phyloP scores from a whole-genome alignment of 2,888 invertebrate species.

The Lochmaea capreae region DNA sequence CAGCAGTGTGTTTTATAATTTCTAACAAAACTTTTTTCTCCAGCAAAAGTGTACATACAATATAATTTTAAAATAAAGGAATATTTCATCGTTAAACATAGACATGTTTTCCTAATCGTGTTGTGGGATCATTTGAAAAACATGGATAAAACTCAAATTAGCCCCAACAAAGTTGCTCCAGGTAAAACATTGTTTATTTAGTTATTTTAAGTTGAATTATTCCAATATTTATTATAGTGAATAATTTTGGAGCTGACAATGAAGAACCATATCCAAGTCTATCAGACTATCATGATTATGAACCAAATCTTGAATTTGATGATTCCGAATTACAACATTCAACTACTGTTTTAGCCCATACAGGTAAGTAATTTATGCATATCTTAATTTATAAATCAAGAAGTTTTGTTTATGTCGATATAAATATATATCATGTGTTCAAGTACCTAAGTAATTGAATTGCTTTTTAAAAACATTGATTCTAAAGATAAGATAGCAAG shows the following conservation, averaged over 20 bases:
- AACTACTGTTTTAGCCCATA: constrained; percentile 70
- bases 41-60: constrained; percentile 1
- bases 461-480: background rate
- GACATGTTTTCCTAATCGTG: constrained; percentile 20
- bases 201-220: background rate
- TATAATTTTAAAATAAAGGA: constrained; percentile 6
- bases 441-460: background rate
- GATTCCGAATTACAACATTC: constrained; percentile 88
- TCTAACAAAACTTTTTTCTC: background rate
- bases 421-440: background rate
- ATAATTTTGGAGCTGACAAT: constrained; percentile 50
- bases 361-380: constrained; percentile 69
- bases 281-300: constrained; percentile 92
- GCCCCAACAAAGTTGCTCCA: constrained; percentile 18
- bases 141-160: constrained; percentile 28
- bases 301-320: constrained; percentile 96
- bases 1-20: constrained; percentile 1
- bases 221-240: constrained; percentile 36
- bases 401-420: background rate
- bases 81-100: background rate
- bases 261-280: constrained; percentile 87
- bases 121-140: constrained; percentile 5
- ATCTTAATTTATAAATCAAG: background rate
- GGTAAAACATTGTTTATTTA: constrained; percentile 15
- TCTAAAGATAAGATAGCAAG: too few relatives aligned